A percentile compares a stretch with the other conserved stretches of the same genome.
Conservation (phyloP, 2,888 invertebrate genomes). For the Aricia artaxerxes region DNA sequence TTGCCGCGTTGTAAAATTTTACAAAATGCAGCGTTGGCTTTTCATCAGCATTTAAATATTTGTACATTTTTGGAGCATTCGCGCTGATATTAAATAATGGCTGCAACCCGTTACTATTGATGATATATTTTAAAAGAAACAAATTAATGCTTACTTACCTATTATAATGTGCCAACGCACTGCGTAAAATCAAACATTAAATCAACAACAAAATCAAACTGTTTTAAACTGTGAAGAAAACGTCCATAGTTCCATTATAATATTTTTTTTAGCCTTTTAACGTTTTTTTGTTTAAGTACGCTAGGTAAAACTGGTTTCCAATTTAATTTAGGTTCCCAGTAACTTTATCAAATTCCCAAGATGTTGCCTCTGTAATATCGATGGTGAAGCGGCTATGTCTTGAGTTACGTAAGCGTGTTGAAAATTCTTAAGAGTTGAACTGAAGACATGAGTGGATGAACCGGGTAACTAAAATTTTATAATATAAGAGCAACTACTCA, state of each 20-base stretch:
- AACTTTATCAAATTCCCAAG: slow-evolving; percentile 19
- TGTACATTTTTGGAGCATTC: not conserved
- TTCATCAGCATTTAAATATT: slow-evolving; percentile 10
- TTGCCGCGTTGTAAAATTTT: slow-evolving; percentile 33
- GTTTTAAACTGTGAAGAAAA: no score
- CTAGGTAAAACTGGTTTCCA: not conserved
- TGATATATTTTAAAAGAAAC: not conserved
- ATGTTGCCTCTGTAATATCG: slow-evolving; percentile 13
- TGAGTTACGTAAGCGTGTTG: slow-evolving; percentile 20
- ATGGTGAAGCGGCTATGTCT: slow-evolving; percentile 7
- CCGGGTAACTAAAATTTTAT: no score
- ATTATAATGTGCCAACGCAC: no score
- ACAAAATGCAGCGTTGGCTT: slow-evolving; percentile 28
- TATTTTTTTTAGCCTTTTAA: no score
- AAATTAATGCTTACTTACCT: not conserved
- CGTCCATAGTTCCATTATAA: no score
- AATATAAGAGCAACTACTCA: no score
- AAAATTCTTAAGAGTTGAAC: slow-evolving; percentile 26
- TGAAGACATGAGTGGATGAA: no score
- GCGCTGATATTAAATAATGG: not conserved
- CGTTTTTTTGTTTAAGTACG: no score
- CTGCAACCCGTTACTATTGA: not conserved
- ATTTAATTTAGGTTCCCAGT: not conserved
- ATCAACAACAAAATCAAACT: no score
- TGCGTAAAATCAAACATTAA: no score